Evolutionary conservation across 2,797 vertebrate genomes (phyloP).

Genomic region (Austrolebias charrua): DNA sequence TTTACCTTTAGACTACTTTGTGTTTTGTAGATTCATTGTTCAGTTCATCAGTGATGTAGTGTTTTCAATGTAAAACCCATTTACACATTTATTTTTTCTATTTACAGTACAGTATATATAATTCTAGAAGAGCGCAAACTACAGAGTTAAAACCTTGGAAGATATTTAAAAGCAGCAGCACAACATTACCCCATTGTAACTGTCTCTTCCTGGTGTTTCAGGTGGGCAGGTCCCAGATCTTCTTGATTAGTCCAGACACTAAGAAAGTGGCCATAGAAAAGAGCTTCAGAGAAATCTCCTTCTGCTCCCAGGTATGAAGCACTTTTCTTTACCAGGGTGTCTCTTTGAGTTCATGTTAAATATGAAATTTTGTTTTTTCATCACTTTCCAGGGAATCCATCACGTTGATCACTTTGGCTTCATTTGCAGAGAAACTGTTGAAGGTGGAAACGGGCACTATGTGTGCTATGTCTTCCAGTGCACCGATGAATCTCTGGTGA

Average conservation of each 20-base stretch:
- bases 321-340: not conserved
- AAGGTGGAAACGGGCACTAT: conserved; percentile 88
- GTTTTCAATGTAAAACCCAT: no score
- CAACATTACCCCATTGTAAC: not conserved
- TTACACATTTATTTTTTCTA: no score
- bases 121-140: conserved; percentile 3
- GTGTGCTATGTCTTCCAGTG: conserved; percentile 98
- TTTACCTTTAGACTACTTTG: no score
- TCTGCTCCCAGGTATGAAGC: conserved; percentile 92
- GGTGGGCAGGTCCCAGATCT: conserved; percentile 96
- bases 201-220: conserved; percentile 58
- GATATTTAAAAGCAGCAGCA: not conserved
- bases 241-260: conserved; percentile 96
- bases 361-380: not conserved
- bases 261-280: conserved; percentile 97
- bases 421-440: conserved; percentile 93
- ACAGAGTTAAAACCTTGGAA: not conserved
- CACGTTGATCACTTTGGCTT: conserved; percentile 99
- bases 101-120: conserved; percentile 11
- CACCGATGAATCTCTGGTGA: conserved; percentile 93
- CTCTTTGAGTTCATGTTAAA: not conserved
- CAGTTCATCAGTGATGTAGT: no score
- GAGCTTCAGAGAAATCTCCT: conserved; percentile 98
- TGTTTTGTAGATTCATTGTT: no score
- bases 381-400: conserved; percentile 85